phyloP scores from a whole-genome alignment of 2,113 vertebrate species.

The Campylomormyrus numenius region DNA sequence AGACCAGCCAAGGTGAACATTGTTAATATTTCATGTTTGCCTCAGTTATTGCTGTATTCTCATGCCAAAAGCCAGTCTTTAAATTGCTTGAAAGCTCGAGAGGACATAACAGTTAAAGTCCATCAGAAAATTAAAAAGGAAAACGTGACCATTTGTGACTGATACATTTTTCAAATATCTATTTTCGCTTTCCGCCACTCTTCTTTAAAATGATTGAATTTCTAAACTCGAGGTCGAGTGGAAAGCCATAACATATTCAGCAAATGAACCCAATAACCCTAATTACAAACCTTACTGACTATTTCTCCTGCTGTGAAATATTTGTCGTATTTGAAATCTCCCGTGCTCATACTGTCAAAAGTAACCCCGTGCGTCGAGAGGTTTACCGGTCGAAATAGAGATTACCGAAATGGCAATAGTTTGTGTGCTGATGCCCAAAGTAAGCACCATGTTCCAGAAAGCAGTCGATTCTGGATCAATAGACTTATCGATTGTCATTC shows the following conservation, averaged over 20 bases:
- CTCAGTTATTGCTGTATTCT: constrained; percentile 28
- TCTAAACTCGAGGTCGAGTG: not conserved
- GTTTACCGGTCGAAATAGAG: not conserved
- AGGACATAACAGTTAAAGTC: constrained; percentile 20
- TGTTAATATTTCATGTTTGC: constrained; percentile 37
- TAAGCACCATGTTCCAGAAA: not conserved
- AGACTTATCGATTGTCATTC: not conserved
- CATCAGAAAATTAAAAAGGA: constrained; percentile 1
- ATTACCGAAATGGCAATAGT: not conserved
- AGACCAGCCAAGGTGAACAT: constrained; percentile 30
- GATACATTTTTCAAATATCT: not conserved
- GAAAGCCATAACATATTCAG: not conserved
- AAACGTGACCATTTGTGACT: not conserved
- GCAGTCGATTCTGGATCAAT: not conserved
- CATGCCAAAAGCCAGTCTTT: constrained; percentile 39
- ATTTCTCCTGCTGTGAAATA: not conserved
- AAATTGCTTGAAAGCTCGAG: constrained; percentile 22
- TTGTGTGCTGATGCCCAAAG: constrained; percentile 6
- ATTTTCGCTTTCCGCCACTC: not conserved
- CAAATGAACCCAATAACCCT: not conserved
- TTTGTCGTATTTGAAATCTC: not conserved
- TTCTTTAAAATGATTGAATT: not conserved
- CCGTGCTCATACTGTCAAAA: not conserved
- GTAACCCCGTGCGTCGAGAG: not conserved
- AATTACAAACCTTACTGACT: not conserved